Base-by-base conservation (phyloP, 2,888 invertebrate species). In the Drosophila pullipes region DNA sequence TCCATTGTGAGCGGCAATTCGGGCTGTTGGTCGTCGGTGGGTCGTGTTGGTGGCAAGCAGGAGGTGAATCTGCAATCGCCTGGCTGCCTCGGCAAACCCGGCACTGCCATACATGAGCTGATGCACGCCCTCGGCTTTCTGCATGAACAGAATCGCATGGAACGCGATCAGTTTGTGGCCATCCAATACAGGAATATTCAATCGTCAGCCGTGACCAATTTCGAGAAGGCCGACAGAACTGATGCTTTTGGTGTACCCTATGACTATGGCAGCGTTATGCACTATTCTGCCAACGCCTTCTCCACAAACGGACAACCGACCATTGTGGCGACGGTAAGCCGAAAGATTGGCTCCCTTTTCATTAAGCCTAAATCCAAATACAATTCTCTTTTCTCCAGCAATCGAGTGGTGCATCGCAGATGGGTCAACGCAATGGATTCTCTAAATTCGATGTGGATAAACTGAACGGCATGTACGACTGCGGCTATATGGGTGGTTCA, bases 11-110 rank as follows among this genome's bases (percentile, higher is more conserved):
- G 95, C 80, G 94, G 94, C n/a, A 95, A 94, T 70, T 96, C 96
- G 0, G 97, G 97, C 2, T 97, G 97, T 91, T 97, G 97, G 97
- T 97, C 97, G 5, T 96, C 96, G 69, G 96, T 97, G 1, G 97
- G 97, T 0, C 94, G 95, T 35, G 94, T 95, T 33, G 96, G 97
- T 86, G 94, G 94, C 33, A 92, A 90, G 68, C 94, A 94, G 89
- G 95, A 96, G 78, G 94, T 97, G 9, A 97, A 97, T 93, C 94
- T 97, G 7, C 97, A 97, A 92, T 94, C 94, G 0, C 97, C 97
- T 0, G 96, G 96, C 11, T 97, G 97, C 90, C 94, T 96, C 0
- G 93, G 95, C 1, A 96, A 95, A 91, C 91, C 83, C 1, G 97
- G 97, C 13, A 97, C 97, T 0, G 94, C 96, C 0, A 94, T 97